Percentiles rank a stretch among this genome's conserved stretches.
Conservation (phyloP, 2,113 vertebrate species). For the Hemiscyllium ocellatum region DNA sequence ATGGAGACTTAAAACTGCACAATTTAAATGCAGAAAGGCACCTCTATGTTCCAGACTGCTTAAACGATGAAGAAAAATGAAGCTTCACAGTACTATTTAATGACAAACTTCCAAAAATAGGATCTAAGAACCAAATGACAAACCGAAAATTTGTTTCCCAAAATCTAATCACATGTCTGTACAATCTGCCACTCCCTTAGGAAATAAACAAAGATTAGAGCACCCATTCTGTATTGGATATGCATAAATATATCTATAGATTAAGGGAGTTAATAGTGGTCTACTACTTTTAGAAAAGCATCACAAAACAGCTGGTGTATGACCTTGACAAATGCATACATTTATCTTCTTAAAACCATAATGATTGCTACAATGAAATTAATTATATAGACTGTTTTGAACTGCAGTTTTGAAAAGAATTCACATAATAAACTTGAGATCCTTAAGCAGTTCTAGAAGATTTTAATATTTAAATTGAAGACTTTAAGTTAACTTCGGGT, state of each 20-base stretch:
- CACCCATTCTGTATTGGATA: slow-evolving; percentile 4
- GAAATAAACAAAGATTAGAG: slow-evolving; percentile 35
- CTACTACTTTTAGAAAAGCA: slow-evolving; percentile 1
- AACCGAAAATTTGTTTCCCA: not conserved
- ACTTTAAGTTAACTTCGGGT: not conserved
- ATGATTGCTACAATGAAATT: not conserved
- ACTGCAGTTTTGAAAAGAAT: not conserved
- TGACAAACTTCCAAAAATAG: slow-evolving; percentile 27
- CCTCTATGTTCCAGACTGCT: not conserved
- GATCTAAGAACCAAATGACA: slow-evolving; percentile 4
- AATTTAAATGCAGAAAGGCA: not conserved
- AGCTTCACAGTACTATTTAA: slow-evolving; percentile 26
- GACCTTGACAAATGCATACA: slow-evolving; percentile 30
- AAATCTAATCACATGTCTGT: slow-evolving; percentile 8
- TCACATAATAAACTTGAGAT: not conserved
- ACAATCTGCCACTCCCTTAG: slow-evolving; percentile 31
- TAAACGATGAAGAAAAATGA: slow-evolving; percentile 5
- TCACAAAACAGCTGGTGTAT: slow-evolving; percentile 32
- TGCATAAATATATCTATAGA: slow-evolving; percentile 31
- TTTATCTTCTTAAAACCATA: not conserved
- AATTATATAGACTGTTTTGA: not conserved
- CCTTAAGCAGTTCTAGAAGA: too few species aligned
- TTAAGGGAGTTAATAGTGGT: slow-evolving; percentile 11
- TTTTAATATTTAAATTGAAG: not conserved
- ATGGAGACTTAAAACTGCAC: not conserved